Evolutionary conservation across 92 coral and sea anemone species (phyloP).

Genomic region (Porites divaricata): DNA sequence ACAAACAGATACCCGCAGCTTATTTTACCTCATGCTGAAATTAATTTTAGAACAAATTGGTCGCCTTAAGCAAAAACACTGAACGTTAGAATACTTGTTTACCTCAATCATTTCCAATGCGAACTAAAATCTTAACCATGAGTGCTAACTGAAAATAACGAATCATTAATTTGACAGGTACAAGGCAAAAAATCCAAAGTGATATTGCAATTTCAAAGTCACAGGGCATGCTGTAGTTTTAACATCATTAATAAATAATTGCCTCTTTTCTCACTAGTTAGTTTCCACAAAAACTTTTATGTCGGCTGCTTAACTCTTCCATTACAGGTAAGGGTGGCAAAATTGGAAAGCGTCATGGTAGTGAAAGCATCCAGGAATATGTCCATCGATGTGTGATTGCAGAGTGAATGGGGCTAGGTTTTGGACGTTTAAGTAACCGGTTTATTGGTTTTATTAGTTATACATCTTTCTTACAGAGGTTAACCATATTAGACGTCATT

Average conservation of each 20-base stretch:
- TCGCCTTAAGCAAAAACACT: no score
- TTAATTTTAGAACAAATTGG: no score
- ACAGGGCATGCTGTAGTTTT: neutral
- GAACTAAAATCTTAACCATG: neutral
- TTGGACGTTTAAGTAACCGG: no score
- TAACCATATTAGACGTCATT: neutral
- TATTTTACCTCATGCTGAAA: no score
- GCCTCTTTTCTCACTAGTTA: neutral
- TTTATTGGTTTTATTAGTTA: neutral
- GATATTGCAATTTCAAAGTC: no score
- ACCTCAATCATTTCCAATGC: neutral
- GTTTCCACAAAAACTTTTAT: constrained; percentile 7
- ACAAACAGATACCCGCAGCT: no score
- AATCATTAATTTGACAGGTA: neutral
- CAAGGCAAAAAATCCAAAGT: neutral
- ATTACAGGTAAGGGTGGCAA: neutral
- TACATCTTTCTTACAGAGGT: neutral
- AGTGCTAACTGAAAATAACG: neutral
- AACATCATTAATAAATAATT: constrained; percentile 15
- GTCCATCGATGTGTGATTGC: neutral
- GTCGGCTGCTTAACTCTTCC: neutral
- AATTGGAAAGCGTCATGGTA: neutral
- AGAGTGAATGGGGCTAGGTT: neutral
- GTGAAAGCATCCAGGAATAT: neutral
- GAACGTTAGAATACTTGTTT: no score